Percentiles rank a stretch among this genome's conserved stretches.
Conservation (phyloP, 2,113 vertebrate genomes). For the Xenopus laevis region DNA sequence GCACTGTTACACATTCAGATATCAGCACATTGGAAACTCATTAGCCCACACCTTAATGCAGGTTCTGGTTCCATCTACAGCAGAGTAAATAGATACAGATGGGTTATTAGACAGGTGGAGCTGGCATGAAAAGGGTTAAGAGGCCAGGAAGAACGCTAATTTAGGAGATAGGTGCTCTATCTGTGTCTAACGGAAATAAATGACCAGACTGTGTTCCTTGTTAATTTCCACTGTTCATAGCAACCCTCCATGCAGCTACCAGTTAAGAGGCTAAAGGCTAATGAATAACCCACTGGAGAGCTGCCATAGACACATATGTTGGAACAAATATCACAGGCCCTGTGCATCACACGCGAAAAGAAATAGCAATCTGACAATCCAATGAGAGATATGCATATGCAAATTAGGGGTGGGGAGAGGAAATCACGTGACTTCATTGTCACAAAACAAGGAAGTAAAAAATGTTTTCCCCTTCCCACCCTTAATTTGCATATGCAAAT, state of each 20-base stretch:
- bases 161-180: conserved; percentile 25
- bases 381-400: too few species aligned
- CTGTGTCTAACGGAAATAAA: conserved; percentile 33
- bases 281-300: conserved; percentile 21
- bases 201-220: conserved; percentile 33
- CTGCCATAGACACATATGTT: background rate
- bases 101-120: background rate
- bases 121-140: background rate
- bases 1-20: too few species aligned
- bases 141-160: conserved; percentile 1
- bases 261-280: background rate
- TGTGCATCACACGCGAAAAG: too few species aligned
- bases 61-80: background rate
- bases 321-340: too few species aligned
- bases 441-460: too few species aligned
- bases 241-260: conserved; percentile 14
- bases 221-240: conserved; percentile 42
- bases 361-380: too few species aligned
- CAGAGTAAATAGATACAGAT: background rate
- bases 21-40: background rate
- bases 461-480: too few species aligned
- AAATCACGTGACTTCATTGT: too few species aligned
- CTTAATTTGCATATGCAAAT: too few species aligned
- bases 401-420: too few species aligned
- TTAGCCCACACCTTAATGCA: background rate